Percentiles rank a stretch among this genome's conserved stretches.
These are phyloP conservation scores for Lepeophtheirus salmonis DNA, from an alignment of 1,140 invertebrate genomes.

Conservation along the genomic window DNA sequence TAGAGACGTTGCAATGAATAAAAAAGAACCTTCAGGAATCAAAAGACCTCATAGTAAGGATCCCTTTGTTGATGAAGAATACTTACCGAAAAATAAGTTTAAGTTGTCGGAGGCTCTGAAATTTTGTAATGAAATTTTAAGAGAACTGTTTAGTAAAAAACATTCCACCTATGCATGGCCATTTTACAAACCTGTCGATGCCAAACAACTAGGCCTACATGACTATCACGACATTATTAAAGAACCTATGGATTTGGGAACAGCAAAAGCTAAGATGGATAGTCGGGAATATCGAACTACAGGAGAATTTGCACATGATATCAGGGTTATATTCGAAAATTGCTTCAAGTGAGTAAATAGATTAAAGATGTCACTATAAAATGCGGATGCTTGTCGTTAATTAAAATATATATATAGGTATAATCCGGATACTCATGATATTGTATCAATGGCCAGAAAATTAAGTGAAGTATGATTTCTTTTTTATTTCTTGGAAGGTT, in stretches of 20 bases:
- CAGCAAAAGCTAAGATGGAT: constrained; percentile 92
- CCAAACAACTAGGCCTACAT: constrained; percentile 62
- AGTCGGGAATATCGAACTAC: constrained; percentile 72
- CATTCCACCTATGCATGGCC: constrained; percentile 94
- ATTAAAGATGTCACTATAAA: no score
- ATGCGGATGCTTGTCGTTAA: no score
- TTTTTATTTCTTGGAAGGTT: no score
- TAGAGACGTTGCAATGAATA: no score
- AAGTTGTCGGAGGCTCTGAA: constrained; percentile 52
- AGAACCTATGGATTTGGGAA: constrained; percentile 96
- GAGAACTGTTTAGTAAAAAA: constrained; percentile 86
- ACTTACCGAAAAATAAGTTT: no score
- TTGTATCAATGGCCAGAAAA: constrained; percentile 88
- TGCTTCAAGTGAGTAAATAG: no score
- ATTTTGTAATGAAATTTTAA: constrained; percentile 80
- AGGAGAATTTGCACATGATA: constrained; percentile 80
- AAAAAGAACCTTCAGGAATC: no score
- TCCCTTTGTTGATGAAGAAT: no score
- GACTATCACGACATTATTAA: constrained; percentile 99
- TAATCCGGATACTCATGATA: constrained; percentile 90
- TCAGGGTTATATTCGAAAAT: constrained; percentile 94
- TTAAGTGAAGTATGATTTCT: constrained; percentile 74
- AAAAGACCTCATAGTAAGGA: no score
- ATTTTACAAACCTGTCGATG: constrained; percentile 97
- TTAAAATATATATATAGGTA: no score